phyloP scores from a whole-genome alignment of 1,140 invertebrate species.

The Scaptomyza pallida region DNA sequence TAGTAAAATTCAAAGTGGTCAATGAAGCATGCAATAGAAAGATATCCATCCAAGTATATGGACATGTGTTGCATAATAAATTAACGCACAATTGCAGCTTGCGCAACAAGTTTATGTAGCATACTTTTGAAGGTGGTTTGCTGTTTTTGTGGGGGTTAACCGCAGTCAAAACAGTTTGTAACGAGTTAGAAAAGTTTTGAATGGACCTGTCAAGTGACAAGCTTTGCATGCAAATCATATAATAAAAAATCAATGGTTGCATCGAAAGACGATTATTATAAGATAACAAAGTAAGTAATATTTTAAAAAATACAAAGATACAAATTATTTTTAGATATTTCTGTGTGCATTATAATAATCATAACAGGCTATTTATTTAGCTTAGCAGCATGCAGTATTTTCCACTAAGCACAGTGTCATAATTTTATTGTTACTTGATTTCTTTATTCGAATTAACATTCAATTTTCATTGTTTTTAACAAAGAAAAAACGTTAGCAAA shows the following conservation, averaged over 20 bases:
- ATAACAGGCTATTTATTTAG: too few species aligned
- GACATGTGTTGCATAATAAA: slow-evolving; percentile 75
- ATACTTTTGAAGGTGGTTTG: slow-evolving; percentile 38
- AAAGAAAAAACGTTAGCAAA: not conserved
- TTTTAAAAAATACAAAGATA: too few species aligned
- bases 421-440: too few species aligned
- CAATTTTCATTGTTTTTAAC: too few species aligned
- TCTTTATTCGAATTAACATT: too few species aligned
- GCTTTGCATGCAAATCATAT: slow-evolving; percentile 49
- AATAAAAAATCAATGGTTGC: not conserved
- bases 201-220: slow-evolving; percentile 19
- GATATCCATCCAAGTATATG: slow-evolving; percentile 52
- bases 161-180: slow-evolving; percentile 53
- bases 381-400: too few species aligned
- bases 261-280: not conserved
- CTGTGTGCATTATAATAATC: too few species aligned
- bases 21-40: slow-evolving; percentile 60
- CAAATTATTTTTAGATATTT: too few species aligned
- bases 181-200: slow-evolving; percentile 62
- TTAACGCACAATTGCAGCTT: slow-evolving; percentile 71
- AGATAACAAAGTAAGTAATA: not conserved
- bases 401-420: too few species aligned
- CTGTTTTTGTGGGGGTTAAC: slow-evolving; percentile 8
- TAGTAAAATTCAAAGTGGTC: slow-evolving; percentile 66
- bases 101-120: slow-evolving; percentile 71